These are phyloP conservation scores for Chironomus riparius DNA, from an alignment of 2,888 invertebrate species.

Conservation along the genomic window DNA sequence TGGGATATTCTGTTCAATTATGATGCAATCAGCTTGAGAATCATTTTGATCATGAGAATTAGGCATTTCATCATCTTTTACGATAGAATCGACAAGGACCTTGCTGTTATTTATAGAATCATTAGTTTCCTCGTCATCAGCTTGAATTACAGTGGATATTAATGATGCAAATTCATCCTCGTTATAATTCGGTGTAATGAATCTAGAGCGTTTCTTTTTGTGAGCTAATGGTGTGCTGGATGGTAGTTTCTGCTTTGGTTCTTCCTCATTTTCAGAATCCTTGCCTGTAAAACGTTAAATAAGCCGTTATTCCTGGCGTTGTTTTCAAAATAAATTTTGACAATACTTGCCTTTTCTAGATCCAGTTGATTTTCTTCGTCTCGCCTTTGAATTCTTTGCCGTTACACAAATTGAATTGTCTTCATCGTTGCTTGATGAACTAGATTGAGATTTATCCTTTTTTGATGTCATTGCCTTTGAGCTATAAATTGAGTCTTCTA, in stretches of 20 bases:
- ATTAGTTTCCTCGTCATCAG: neutral
- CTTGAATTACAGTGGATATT: constrained; percentile 4
- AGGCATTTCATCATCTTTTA: neutral
- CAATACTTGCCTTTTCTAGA: too few species aligned
- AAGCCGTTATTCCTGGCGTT: too few species aligned
- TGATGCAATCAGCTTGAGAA: neutral
- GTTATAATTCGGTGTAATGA: neutral
- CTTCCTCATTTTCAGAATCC: neutral
- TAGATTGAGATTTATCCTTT: neutral
- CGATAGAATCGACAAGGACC: neutral
- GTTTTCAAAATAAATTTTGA: too few species aligned
- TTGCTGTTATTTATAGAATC: neutral
- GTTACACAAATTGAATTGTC: too few species aligned
- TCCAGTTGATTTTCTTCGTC: too few species aligned
- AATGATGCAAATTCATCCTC: constrained; percentile 3
- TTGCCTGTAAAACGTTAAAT: too few species aligned
- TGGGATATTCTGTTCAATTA: neutral
- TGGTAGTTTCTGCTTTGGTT: neutral
- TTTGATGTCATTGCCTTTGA: neutral
- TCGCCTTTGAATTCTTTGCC: too few species aligned
- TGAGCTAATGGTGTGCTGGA: neutral
- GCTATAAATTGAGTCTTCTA: constrained; percentile 16
- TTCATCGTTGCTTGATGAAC: too few species aligned
- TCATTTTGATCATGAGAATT: neutral
- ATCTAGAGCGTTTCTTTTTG: neutral